Base-by-base conservation (phyloP, 2,888 invertebrate species). In the Thymelicus acteon region DNA sequence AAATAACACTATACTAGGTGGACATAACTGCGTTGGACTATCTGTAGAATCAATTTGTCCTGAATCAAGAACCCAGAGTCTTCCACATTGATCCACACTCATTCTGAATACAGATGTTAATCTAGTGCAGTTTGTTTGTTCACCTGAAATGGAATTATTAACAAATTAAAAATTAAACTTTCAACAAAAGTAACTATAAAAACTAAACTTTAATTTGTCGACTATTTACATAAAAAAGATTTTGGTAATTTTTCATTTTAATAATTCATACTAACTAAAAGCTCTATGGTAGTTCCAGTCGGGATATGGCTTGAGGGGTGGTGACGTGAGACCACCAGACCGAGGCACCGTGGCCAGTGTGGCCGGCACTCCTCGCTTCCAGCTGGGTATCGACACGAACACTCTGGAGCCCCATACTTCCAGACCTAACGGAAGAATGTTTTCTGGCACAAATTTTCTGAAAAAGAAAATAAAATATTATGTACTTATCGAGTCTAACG, bases 31-130 rank as follows among this genome's bases (percentile, higher is more conserved):
- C 73, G 95, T 95, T 0, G 96, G 94, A 66, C 91, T 91, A n/a
- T 91, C 90, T 78, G 95, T 95, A 0, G 96, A 94, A 78, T 97
- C 95, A 5, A 96, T 95, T 81, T 96, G 96, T 0, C 97, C 97
- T 0, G 97, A 96, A 85, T 97, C 97, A 72, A 97, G 89, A 0
- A 97, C 95, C 97, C 97, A 97, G 6, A 97, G 90, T 52, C 97
- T 95, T 62, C 96, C 95, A 76, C 97, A 97, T 0, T 94, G 91
- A 84, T 97, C 97, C 0, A 96, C 95, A 78, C 95, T 95, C 60
- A 97, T 92, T 37, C 97, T 94, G 81, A 97, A 97, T 0, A 97
- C 97, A 1, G 97, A 97, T 0, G 96, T 96, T 49, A 97, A 85
- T 49, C 96, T 95, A 2, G 94, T 92, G 80, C 97, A 97, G 71